Evolutionary conservation across 1,140 invertebrate genomes (phyloP), one percentile per base, ranked within the genome.

Genomic region (Stegodyphus dumicola): DNA sequence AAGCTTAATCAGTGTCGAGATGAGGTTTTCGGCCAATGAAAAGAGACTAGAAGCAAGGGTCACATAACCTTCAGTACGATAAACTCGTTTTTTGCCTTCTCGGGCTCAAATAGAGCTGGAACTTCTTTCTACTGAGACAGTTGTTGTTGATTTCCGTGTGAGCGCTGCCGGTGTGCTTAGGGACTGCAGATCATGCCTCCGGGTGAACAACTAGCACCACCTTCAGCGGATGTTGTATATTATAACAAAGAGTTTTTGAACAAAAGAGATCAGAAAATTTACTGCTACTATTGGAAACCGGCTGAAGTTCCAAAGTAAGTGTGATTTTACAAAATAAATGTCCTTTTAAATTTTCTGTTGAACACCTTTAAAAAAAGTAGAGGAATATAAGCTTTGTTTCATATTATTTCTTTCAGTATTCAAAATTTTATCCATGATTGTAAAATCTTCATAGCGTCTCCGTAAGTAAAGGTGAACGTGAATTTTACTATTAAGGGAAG

Each of bases 211-310:
- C 56, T 11, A 2, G 9, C 18, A 18, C 17, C 9, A 69, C 9
- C 2, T 69, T 69, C 18, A 13, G 66, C 15, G 7, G 17, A 69
- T 33, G 66, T 69, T 69, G 15, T n/a, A 7, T 9, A 13, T 69
- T 33, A 69, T 17, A n/a, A n/a, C 17, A 18, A 17, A 7, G 15
- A 69, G 7, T 69, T 69, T 69, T 13, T 69, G 10, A 74, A 74
- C 17, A 15, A 53, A 52, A 74, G 71, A 49, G 53, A 53, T n/a
- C 71, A 74, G 17, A 74, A 54, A 6, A 74, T 74, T 11, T 10
- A 33, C 15, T 74, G 71, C 17, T 74, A 74, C 52, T 53, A 53
- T 48, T 74, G 71, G 71, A 15, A 53, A 17, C 49, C 71, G 9
- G 6, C 71, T 33, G 71, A 53, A 53, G 52, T 13, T 6, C 71